phyloP scores from a whole-genome alignment of 2,797 vertebrate genomes.

The Lates japonicus region DNA sequence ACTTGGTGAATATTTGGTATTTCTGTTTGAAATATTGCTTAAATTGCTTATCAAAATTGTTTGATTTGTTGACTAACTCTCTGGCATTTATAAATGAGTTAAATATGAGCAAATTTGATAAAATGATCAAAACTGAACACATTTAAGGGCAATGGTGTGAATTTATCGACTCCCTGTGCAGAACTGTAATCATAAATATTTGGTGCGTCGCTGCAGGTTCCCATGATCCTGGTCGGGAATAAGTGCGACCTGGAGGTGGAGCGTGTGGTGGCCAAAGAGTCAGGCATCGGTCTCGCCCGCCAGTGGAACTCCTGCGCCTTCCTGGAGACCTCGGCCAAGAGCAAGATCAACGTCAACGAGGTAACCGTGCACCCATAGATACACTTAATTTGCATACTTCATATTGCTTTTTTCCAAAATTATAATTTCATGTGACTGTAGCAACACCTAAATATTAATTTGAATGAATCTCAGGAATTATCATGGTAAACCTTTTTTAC shows the following conservation, averaged over 20 bases:
- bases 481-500: no score
- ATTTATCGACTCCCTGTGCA: not conserved
- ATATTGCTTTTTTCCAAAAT: no score
- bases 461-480: not conserved
- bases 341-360: slow-evolving; percentile 99
- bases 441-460: not conserved
- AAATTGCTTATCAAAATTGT: no score
- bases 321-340: slow-evolving; percentile 99
- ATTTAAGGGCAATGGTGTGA: not conserved
- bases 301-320: slow-evolving; percentile 99
- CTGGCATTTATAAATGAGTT: no score
- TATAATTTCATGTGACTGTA: no score
- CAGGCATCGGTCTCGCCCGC: slow-evolving; percentile 95
- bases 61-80: no score
- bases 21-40: no score
- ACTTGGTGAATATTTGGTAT: no score
- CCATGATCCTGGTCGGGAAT: slow-evolving; percentile 98
- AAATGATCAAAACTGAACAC: no score
- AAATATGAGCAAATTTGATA: no score
- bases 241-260: slow-evolving; percentile 99
- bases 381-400: not conserved
- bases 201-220: slow-evolving; percentile 86
- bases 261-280: slow-evolving; percentile 96
- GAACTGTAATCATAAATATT: not conserved
- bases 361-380: slow-evolving; percentile 68